These are phyloP conservation scores for Papilio demoleus DNA, from an alignment of 2,888 invertebrate species.

Conservation along the genomic window DNA sequence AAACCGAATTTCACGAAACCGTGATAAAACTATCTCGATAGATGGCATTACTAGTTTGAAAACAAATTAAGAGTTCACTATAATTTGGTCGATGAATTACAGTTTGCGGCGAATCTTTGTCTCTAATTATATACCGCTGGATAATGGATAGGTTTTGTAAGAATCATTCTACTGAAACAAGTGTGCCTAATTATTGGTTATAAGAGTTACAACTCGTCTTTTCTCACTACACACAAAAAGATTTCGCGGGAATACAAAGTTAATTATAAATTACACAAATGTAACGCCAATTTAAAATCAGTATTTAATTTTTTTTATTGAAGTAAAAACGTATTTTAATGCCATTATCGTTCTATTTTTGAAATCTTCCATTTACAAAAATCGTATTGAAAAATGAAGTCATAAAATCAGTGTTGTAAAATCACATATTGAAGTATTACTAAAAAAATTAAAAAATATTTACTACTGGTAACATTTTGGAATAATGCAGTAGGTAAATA, in stretches of 20 bases:
- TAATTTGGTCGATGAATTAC: slow-evolving; percentile 44
- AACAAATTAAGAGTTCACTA: slow-evolving; percentile 55
- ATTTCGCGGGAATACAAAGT: slow-evolving; percentile 36
- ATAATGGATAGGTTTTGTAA: slow-evolving; percentile 61
- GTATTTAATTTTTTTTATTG: not conserved
- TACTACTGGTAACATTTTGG: not conserved
- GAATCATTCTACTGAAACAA: slow-evolving; percentile 56
- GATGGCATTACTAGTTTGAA: slow-evolving; percentile 70
- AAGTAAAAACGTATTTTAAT: not conserved
- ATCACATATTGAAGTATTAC: too few relatives aligned
- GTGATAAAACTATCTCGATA: slow-evolving; percentile 50
- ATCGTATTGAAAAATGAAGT: too few relatives aligned
- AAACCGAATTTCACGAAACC: too few relatives aligned
- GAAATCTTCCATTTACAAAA: too few relatives aligned
- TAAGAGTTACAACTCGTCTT: slow-evolving; percentile 29
- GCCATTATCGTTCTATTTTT: too few relatives aligned
- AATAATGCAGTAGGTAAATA: not conserved
- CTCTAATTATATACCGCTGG: slow-evolving; percentile 59
- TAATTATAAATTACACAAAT: slow-evolving; percentile 10
- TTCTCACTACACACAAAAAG: slow-evolving; percentile 30
- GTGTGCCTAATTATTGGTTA: slow-evolving; percentile 42
- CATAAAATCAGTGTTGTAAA: too few relatives aligned
- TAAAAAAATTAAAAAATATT: too few relatives aligned
- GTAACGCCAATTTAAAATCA: not conserved
- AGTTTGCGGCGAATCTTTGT: slow-evolving; percentile 56